phyloP scores from a whole-genome alignment of 2,797 vertebrate species.

The Buphagus erythrorhynchus region DNA sequence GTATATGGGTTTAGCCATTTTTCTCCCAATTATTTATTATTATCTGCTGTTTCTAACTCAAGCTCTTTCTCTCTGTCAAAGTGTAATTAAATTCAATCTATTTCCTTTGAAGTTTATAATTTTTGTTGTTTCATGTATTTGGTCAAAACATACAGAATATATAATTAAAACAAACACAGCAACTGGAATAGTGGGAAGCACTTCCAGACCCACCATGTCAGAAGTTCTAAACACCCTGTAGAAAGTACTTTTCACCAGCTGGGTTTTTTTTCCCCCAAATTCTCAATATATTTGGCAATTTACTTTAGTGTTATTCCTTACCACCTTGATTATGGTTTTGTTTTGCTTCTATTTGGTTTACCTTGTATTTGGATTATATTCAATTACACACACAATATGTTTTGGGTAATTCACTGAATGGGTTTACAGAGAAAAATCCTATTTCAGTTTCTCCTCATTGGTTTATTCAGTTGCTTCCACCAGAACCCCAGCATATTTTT shows the following conservation, averaged over 20 bases:
- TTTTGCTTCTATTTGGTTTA: background rate
- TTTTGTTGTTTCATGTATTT: background rate
- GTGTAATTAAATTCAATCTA: background rate
- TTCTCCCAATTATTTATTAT: background rate
- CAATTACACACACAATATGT: background rate
- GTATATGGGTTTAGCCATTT: background rate
- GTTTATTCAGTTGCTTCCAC: background rate
- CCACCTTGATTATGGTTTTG: background rate
- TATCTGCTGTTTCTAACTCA: background rate
- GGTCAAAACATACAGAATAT: background rate
- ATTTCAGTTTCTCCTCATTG: background rate
- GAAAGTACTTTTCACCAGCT: background rate
- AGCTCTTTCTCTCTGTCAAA: background rate
- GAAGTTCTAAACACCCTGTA: background rate
- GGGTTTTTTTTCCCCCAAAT: fast-evolving
- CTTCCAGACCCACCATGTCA: background rate
- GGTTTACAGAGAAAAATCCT: background rate
- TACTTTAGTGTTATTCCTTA: background rate
- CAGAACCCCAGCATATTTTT: background rate
- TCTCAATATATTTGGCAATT: background rate
- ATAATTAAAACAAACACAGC: background rate
- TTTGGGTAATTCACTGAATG: background rate
- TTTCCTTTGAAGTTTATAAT: background rate
- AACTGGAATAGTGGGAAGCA: background rate
- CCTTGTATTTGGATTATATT: background rate